phyloP scores from a whole-genome alignment of 53 echinoderm and acorn worm genomes.

The Stichopus horrens region DNA sequence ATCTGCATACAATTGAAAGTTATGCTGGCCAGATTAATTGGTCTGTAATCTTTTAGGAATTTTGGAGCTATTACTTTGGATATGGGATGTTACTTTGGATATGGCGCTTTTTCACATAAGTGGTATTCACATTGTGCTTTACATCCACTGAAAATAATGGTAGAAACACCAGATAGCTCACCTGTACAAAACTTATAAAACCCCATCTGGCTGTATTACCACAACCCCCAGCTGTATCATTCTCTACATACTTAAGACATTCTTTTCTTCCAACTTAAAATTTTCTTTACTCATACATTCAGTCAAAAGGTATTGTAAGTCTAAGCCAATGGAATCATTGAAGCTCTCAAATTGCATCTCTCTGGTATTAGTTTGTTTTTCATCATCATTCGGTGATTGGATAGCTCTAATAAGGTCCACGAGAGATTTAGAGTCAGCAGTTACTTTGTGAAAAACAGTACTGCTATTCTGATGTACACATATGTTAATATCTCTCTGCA shows the following conservation, averaged over 20 bases:
- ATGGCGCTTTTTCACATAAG: constrained; percentile 11
- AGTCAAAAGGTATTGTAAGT: not conserved
- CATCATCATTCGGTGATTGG: constrained; percentile 18
- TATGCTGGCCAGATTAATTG: constrained; percentile 9
- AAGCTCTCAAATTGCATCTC: constrained; percentile 26
- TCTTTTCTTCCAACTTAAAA: constrained; percentile 31
- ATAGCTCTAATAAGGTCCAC: constrained; percentile 4
- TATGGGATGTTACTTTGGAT: not conserved
- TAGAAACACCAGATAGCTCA: constrained; percentile 14
- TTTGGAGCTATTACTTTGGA: not conserved
- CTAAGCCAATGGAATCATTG: constrained; percentile 35
- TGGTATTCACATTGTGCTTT: constrained; percentile 32
- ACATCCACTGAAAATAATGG: constrained; percentile 31
- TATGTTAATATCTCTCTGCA: constrained; percentile 39
- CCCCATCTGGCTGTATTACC: constrained; percentile 24
- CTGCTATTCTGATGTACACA: constrained; percentile 24
- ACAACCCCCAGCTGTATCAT: constrained; percentile 39
- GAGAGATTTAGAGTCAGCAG: constrained; percentile 26
- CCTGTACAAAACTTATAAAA: not conserved
- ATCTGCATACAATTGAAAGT: constrained; percentile 5
- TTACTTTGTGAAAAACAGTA: constrained; percentile 24
- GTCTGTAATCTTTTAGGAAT: not conserved
- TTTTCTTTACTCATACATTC: constrained; percentile 17
- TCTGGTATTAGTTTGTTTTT: constrained; percentile 14
- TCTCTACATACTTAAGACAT: constrained; percentile 4